phyloP scores from a whole-genome alignment of 2,797 vertebrate genomes.

The Ptychobarbus kaznakovi region DNA sequence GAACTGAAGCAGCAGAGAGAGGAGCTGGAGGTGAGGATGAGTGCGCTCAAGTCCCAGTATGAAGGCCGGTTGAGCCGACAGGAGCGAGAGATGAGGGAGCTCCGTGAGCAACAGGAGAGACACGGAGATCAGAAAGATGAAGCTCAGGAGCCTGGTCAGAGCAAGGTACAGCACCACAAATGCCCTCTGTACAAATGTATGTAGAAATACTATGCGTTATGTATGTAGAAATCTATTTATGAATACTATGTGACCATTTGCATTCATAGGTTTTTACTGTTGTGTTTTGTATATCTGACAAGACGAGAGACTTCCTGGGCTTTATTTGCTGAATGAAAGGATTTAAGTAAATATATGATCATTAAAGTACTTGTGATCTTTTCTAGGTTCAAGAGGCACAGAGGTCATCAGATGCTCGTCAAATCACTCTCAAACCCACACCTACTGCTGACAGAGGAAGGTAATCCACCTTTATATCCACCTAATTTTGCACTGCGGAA shows the following conservation, averaged over 20 bases:
- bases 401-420: slow-evolving; percentile 83
- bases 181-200: background rate
- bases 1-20: slow-evolving; percentile 93
- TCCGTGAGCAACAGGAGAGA: slow-evolving; percentile 93
- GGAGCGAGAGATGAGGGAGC: slow-evolving; percentile 88
- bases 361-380: background rate
- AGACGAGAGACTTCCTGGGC: background rate
- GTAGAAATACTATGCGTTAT: background rate
- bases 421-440: slow-evolving; percentile 92
- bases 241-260: background rate
- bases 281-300: background rate
- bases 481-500: background rate
- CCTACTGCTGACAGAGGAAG: slow-evolving; percentile 93
- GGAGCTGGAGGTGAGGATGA: slow-evolving; percentile 93
- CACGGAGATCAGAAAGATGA: slow-evolving; percentile 84
- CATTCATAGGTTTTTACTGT: background rate
- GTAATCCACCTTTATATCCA: slow-evolving; percentile 70
- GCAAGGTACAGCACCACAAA: slow-evolving; percentile 79
- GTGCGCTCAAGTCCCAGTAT: slow-evolving; percentile 93
- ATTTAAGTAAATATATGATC: background rate
- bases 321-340: background rate
- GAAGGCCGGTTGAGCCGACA: slow-evolving; percentile 92
- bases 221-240: background rate
- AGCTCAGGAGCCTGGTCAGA: slow-evolving; percentile 82
- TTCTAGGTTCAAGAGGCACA: slow-evolving; percentile 90